Evolutionary conservation across 2,113 vertebrate genomes (phyloP), one percentile per base, ranked within the genome.

Genomic region (Hylia prasina): DNA sequence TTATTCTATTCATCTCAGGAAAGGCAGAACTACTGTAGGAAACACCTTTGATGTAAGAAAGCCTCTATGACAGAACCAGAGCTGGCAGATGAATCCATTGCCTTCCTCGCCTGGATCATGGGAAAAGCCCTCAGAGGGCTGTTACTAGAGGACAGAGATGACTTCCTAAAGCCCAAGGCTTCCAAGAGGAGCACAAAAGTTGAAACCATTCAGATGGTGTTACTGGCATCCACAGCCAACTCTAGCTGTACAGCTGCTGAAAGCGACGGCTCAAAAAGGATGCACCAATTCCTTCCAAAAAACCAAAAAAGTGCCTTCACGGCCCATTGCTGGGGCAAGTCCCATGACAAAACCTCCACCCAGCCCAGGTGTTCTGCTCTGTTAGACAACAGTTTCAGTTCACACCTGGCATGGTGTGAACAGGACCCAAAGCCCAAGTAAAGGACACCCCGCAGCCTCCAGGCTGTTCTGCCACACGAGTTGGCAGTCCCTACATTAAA

Each of bases 251-350:
- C 0, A 0, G 17, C 33, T 87, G 39, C 33, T 78, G 60, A 73
- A 53, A 51, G 7, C 1, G 0, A 6, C 0, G 2, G 40, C 40
- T 65, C 45, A 63, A 37, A 70, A 3, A n/a, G 24, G 11, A 16
- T 13, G 11, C 5, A 21, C 27, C 10, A 3, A 0, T 35, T 80
- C 57, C 51, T 28, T 18, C 8, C 35, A 33, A 54, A 54, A 31
- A 19, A 31, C 40, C 40, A 33, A 45, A 27, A 76, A 16, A 50
- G 14, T 40, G 30, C 13, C 22, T 50, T 69, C 22, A 5, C n/a
- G 13, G 45, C 23, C 33, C 5, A 0, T 28, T 50, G 45, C 45
- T 70, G 39, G 40, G 33, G 19, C 19, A 81, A 90, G 15, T 44
- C 22, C 64, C 15, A 24, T 0, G 1, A 10, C 9, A 54, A 7